Evolutionary conservation across 2,113 vertebrate species (phyloP).

Genomic region (Struthidea cinerea): DNA sequence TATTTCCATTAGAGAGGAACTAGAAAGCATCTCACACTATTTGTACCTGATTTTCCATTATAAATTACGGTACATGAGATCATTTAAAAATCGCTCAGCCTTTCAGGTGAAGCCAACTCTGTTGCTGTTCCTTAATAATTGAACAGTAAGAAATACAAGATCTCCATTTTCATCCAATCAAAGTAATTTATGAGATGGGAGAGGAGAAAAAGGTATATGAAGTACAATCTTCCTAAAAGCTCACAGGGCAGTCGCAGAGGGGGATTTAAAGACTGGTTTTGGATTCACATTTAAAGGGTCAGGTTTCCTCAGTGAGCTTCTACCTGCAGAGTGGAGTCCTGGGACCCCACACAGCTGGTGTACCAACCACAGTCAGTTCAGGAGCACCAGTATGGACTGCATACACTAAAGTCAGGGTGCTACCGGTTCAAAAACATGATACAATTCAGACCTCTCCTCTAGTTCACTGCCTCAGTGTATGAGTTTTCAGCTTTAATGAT

Average conservation of each 20-base stretch:
- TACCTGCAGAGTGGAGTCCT: neutral
- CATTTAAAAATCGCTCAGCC: constrained; percentile 52
- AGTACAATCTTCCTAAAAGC: neutral
- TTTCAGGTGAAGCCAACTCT: constrained; percentile 14
- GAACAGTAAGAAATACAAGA: constrained; percentile 44
- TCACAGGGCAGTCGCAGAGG: neutral
- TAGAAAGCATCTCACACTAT: constrained; percentile 38
- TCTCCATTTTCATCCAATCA: constrained; percentile 39
- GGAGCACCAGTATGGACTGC: neutral
- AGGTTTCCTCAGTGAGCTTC: neutral
- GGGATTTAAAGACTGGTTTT: neutral
- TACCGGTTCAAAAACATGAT: neutral
- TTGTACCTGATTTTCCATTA: constrained; percentile 56
- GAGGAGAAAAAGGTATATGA: neutral
- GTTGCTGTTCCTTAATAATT: constrained; percentile 55
- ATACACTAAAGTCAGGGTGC: neutral
- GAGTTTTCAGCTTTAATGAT: neutral
- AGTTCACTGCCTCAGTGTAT: neutral
- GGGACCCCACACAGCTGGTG: neutral
- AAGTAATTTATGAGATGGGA: neutral
- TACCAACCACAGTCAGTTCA: neutral
- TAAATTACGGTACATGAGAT: constrained; percentile 58
- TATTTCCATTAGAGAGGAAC: constrained; percentile 57
- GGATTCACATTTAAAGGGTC: neutral
- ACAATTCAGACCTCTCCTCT: neutral